Base-by-base conservation (phyloP, 2,113 vertebrate species). In the Pollachius pollachius region DNA sequence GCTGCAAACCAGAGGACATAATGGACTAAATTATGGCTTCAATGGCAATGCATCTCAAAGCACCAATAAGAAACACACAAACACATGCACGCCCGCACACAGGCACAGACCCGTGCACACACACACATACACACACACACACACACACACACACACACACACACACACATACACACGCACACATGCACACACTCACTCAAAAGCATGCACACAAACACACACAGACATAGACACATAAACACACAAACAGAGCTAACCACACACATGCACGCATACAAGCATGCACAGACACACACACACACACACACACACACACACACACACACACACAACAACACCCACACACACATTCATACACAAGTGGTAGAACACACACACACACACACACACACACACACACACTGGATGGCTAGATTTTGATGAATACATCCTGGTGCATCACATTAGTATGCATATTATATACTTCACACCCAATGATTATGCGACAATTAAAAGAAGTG, bases 21-120 rank as follows among this genome's bases (percentile, higher is more conserved):
- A 90, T 81, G 90, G 92, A 90, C 93, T 93, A 91, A 92, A 95
- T 91, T 92, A 93, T 87, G 78, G 81, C 88, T 81, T 86, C 86
- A 68, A 87, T 85, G 84, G 90, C 86, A 84, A 83, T 84, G 85
- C 81, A 88, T 85, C 84, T 85, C 75, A 75, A 73, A 77, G 75
- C 89, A 82, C 82, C 87, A 84, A 74, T 84, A 83, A 81, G 82
- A 66, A 48, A 88, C 80, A 85, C 82, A 88, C 83, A 83, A 78
- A 79, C 75, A 65, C 60, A 67, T 68, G 69, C 57, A 30, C 27
- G 59, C 64, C 69, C 72, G 72, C 76, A 62, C 64, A 60, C 52
- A 62, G 21, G 58, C 62, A 52, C 48, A 65, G 37, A 68, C 30
- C 7, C 59, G 64, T 48, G 68, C 74, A 66, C 69, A 73, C 25